Evolutionary conservation across 1,140 invertebrate species (phyloP).

Genomic region (Nylanderia fulva): DNA sequence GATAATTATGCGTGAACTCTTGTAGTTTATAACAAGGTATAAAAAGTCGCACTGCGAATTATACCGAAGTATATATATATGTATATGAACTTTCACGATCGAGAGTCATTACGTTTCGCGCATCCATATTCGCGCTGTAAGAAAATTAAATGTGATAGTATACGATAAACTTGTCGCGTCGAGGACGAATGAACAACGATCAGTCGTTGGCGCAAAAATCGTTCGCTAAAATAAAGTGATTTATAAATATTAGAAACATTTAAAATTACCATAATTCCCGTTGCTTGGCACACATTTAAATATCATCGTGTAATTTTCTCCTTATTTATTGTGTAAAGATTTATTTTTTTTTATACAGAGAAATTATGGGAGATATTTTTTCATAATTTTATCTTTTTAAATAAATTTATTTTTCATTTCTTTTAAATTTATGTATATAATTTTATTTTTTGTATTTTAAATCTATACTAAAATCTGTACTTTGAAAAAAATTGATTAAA

Average conservation of each 20-base stretch:
- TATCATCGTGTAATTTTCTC: background rate
- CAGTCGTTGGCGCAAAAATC: background rate
- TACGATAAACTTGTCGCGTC: background rate
- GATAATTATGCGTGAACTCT: slow-evolving; percentile 34
- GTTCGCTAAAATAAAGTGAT: background rate
- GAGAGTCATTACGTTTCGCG: background rate
- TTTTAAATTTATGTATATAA: no score
- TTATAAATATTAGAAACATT: slow-evolving; percentile 49
- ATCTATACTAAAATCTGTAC: no score
- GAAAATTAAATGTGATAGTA: slow-evolving; percentile 30
- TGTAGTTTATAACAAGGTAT: slow-evolving; percentile 50
- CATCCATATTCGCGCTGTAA: background rate
- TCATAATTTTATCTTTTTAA: no score
- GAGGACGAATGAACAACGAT: slow-evolving; percentile 2
- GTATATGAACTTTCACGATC: slow-evolving; percentile 43
- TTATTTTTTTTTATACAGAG: background rate
- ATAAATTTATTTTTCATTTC: background rate
- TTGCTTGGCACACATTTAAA: background rate
- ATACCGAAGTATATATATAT: background rate
- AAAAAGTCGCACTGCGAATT: slow-evolving; percentile 35
- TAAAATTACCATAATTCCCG: background rate
- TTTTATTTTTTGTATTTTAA: background rate
- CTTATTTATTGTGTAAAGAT: background rate
- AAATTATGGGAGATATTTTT: no score
- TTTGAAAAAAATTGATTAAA: no score